These are phyloP conservation scores for Idaea biselata DNA, from an alignment of 2,888 invertebrate genomes.

Conservation along the genomic window DNA sequence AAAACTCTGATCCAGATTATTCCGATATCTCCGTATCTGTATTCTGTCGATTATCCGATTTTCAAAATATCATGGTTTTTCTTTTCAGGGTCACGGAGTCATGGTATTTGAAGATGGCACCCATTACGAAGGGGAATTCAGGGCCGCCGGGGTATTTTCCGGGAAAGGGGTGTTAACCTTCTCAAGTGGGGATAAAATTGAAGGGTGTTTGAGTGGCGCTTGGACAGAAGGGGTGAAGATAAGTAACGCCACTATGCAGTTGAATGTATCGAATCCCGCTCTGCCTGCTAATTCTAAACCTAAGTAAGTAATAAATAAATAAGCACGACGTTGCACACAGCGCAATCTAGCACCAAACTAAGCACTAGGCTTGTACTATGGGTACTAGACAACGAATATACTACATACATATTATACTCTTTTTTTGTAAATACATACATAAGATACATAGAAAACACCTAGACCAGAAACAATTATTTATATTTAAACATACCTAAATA, in stretches of 20 bases:
- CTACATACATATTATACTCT: too few species aligned
- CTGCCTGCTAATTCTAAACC: constrained; percentile 80
- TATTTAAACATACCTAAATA: too few species aligned
- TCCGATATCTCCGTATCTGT: too few species aligned
- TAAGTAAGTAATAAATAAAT: constrained; percentile 76
- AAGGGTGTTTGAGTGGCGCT: constrained; percentile 86
- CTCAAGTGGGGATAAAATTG: constrained; percentile 87
- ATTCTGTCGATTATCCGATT: not conserved
- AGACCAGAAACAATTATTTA: too few species aligned
- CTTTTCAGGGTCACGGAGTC: constrained; percentile 89
- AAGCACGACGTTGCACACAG: too few species aligned
- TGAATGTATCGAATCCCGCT: constrained; percentile 82
- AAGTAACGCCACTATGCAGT: constrained; percentile 84
- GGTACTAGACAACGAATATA: too few species aligned
- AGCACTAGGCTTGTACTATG: too few species aligned
- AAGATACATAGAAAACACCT: too few species aligned
- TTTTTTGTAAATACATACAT: too few species aligned
- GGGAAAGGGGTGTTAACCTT: constrained; percentile 91
- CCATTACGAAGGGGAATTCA: constrained; percentile 93
- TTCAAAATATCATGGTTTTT: not conserved
- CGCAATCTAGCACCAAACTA: too few species aligned
- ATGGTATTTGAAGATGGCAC: constrained; percentile 94
- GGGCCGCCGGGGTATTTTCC: constrained; percentile 87
- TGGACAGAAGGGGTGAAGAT: constrained; percentile 91
- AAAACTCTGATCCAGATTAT: too few species aligned